Evolutionary conservation across 1,140 invertebrate species (phyloP).

Genomic region (Seison nebaliae): DNA sequence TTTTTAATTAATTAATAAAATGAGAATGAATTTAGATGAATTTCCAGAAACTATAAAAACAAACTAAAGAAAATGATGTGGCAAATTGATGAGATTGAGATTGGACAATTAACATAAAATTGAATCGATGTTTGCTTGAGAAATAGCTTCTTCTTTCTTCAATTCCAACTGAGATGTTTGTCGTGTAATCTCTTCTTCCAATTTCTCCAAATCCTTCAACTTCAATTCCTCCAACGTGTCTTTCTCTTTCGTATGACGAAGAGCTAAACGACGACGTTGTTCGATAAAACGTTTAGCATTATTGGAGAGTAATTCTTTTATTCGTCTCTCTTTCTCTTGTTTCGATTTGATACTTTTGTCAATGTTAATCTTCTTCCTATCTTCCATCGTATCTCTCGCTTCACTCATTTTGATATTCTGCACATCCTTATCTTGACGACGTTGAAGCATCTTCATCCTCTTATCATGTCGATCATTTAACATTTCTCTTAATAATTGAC

Average conservation of each 20-base stretch:
- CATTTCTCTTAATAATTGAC: background rate
- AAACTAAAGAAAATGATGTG: no score
- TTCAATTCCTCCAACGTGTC: slow-evolving; percentile 71
- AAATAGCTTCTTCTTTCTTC: no score
- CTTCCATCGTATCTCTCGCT: slow-evolving; percentile 81
- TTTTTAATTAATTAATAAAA: no score
- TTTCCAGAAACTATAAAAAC: no score
- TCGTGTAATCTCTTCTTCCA: slow-evolving; percentile 32
- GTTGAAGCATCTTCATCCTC: background rate
- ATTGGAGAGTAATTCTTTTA: slow-evolving; percentile 81
- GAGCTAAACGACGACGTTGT: slow-evolving; percentile 55
- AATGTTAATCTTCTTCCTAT: slow-evolving; percentile 66
- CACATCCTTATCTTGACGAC: slow-evolving; percentile 40
- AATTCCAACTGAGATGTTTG: no score
- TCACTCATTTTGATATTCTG: slow-evolving; percentile 84
- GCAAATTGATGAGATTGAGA: no score
- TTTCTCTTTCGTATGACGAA: slow-evolving; percentile 68
- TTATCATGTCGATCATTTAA: background rate
- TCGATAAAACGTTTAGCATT: slow-evolving; percentile 98
- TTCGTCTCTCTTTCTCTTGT: slow-evolving; percentile 63
- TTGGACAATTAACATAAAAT: no score
- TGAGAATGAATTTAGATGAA: no score
- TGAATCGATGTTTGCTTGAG: no score
- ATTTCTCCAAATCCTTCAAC: slow-evolving; percentile 61
- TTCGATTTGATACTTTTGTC: slow-evolving; percentile 90